phyloP scores from a whole-genome alignment of 2,888 invertebrate species.

The Carabus problematicus region DNA sequence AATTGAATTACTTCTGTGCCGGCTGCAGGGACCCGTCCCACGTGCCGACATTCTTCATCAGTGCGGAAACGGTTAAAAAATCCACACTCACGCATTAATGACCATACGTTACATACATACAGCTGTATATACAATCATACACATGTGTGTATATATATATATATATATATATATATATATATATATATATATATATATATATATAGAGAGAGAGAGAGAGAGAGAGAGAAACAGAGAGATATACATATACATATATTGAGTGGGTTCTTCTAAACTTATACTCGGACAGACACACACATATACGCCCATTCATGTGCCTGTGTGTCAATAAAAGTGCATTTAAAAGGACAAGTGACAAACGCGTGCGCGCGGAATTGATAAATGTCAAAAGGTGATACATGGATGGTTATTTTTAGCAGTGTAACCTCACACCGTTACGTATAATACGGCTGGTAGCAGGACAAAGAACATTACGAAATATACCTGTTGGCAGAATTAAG shows the following conservation, averaged over 20 bases:
- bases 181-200: neutral
- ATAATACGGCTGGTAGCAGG: no score
- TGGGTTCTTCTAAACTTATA: neutral
- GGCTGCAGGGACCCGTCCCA: constrained; percentile 2
- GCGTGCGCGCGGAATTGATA: no score
- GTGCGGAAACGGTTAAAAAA: constrained; percentile 24
- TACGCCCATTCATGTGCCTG: neutral
- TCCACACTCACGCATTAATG: constrained; percentile 8
- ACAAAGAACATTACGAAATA: no score
- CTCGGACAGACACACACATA: neutral
- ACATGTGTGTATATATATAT: neutral
- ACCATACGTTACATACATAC: constrained; percentile 11
- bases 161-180: neutral
- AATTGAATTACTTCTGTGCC: constrained; percentile 14
- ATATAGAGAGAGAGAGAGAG: no score
- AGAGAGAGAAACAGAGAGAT: neutral
- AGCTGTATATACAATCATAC: neutral
- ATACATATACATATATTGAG: neutral
- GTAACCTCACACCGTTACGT: no score
- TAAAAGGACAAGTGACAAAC: constrained; percentile 9
- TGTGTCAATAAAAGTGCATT: constrained; percentile 8
- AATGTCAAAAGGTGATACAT: no score
- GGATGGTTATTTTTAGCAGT: no score
- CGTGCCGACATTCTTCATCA: constrained; percentile 1
- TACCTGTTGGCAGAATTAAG: no score